Evolutionary conservation across 2,888 invertebrate species (phyloP).

Genomic region (Ormia ochracea): DNA sequence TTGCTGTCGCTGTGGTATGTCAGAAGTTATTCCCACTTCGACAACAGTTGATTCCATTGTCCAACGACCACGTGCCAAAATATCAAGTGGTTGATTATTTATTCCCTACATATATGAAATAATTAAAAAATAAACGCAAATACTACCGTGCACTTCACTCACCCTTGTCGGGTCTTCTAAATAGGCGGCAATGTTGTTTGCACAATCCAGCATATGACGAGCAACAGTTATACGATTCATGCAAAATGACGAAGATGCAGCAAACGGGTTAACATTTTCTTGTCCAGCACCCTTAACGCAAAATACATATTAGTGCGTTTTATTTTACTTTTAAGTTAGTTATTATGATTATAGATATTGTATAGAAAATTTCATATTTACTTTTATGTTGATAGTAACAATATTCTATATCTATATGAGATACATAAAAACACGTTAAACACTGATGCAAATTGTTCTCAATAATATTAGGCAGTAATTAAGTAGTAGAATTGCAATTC

Average conservation of each 20-base stretch:
- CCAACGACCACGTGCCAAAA: slow-evolving; percentile 77
- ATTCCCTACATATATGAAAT: slow-evolving; percentile 68
- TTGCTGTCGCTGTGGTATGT: slow-evolving; percentile 75
- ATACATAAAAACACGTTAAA: too few species aligned
- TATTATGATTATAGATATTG: too few species aligned
- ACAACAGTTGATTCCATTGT: slow-evolving; percentile 77
- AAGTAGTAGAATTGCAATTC: too few species aligned
- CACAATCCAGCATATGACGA: slow-evolving; percentile 76
- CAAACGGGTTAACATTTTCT: slow-evolving; percentile 72
- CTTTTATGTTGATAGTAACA: too few species aligned
- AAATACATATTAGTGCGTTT: not conserved
- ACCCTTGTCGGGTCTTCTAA: slow-evolving; percentile 76
- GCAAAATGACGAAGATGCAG: slow-evolving; percentile 76
- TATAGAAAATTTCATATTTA: too few species aligned
- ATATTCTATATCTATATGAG: too few species aligned
- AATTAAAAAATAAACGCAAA: not conserved
- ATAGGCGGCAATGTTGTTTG: slow-evolving; percentile 76
- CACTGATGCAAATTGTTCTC: too few species aligned
- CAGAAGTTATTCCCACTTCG: slow-evolving; percentile 76
- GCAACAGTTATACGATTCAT: slow-evolving; percentile 77
- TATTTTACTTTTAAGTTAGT: too few species aligned
- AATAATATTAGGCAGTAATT: too few species aligned
- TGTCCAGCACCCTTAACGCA: slow-evolving; percentile 66
- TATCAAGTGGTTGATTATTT: slow-evolving; percentile 76
- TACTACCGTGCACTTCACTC: slow-evolving; percentile 24